Conservation (phyloP, 23 tunicate species). For the Trididemnum miniatum region DNA sequence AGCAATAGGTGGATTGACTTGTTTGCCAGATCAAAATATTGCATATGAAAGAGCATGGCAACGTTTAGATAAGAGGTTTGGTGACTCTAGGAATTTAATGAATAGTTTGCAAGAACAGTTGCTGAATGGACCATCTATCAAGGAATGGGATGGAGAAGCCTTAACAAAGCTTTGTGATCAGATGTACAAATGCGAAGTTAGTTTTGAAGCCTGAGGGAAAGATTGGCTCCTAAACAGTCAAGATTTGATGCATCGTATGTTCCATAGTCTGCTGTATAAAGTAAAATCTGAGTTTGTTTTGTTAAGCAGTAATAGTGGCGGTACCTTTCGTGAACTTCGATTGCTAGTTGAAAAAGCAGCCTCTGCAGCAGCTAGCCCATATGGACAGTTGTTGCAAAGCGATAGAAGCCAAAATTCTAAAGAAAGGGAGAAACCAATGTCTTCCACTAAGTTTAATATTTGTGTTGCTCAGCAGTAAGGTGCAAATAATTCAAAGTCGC, state of each 20-base stretch:
- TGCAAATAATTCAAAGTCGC: too few species aligned
- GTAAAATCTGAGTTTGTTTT: not conserved
- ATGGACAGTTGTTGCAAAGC: not conserved
- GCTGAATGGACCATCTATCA: slow-evolving; percentile 11
- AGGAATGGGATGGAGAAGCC: not conserved
- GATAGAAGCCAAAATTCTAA: not conserved
- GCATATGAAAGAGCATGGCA: slow-evolving; percentile 9
- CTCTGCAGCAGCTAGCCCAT: not conserved
- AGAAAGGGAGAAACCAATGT: too few species aligned
- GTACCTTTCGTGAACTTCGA: not conserved
- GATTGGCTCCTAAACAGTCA: not conserved
- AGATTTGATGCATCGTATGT: not conserved
- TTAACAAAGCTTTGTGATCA: not conserved
- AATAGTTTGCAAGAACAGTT: not conserved
- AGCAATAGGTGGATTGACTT: not conserved
- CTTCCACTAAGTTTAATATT: too few species aligned
- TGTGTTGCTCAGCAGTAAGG: too few species aligned
- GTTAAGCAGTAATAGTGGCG: not conserved
- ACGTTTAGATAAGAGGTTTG: not conserved
- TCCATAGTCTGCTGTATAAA: not conserved
- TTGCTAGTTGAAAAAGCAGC: not conserved
- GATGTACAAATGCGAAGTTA: slow-evolving; percentile 3
- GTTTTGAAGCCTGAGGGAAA: slow-evolving; percentile 1
- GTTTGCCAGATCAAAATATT: not conserved
- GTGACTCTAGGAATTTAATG: not conserved